Evolutionary conservation across 2,888 invertebrate genomes (phyloP), one percentile per base, ranked within the genome.

Genomic region (Drosophila algonquin): DNA sequence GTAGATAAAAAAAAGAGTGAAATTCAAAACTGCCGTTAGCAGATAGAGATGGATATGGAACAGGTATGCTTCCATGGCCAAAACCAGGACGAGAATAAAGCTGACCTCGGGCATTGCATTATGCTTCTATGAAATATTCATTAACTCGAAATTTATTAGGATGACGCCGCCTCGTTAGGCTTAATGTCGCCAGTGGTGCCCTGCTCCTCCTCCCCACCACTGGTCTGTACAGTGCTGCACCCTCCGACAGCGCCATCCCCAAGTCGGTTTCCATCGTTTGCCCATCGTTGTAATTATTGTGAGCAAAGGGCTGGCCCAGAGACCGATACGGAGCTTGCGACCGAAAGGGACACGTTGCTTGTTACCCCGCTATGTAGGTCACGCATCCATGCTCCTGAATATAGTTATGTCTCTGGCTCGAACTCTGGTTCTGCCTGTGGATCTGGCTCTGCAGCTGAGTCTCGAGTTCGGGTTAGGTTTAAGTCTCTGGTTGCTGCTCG

Each of bases 121-220:
- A 56, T 72, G 50, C 72, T 74, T 63, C 58, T 72, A 73, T 83
- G 76, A 87, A 88, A 87, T 83, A 83, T 83, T 79, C 75, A 88
- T 88, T 87, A 85, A 85, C 79, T 77, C 76, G 77, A 87, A 87
- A 79, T 79, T 83, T 81, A 75, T 87, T 84, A 83, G 83, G 75
- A 69, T 59, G 71, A 64, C 63, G 75, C 75, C 67, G 76, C 55
- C 77, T 80, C 80, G 76, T 87, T 80, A 81, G 76, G 74, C 76
- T 78, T 86, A 80, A 89, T 82, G 80, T 75, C 75, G 79, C 75
- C 73, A 84, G 64, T 73, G 64, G 55, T 40, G 63, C 51, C 55
- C 55, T 40, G 30, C 24, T 16, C 7, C 35, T 18, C 9, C 12
- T 53, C 14, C 52, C 27, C 52, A n/a, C 1, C 24, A 14, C 16